Evolutionary conservation across 2,888 invertebrate species (phyloP).

Genomic region (Cacoxenus indagator): DNA sequence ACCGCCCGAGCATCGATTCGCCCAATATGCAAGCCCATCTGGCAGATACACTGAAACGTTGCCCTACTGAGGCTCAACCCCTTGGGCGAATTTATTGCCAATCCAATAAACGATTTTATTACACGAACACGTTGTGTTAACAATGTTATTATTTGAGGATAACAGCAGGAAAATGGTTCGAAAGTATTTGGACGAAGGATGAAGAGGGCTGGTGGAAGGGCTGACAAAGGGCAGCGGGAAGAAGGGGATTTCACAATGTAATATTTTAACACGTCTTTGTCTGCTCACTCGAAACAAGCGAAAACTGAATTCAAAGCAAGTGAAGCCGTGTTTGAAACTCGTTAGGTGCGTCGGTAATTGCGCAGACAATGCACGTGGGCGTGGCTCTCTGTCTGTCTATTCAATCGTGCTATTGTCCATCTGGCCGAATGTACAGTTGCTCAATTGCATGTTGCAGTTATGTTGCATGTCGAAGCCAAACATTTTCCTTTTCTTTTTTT

Average conservation of each 20-base stretch:
- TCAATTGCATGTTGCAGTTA: too few relatives aligned
- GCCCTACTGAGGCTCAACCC: background rate
- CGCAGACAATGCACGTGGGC: background rate
- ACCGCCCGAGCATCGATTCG: background rate
- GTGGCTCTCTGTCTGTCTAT: background rate
- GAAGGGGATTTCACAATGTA: conserved; percentile 43
- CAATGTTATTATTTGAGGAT: conserved; percentile 60
- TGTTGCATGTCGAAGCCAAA: too few relatives aligned
- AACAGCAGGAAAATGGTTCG: conserved; percentile 36
- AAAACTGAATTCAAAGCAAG: too few relatives aligned
- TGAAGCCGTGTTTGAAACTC: background rate
- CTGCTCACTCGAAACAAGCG: too few relatives aligned
- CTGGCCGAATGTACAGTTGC: too few relatives aligned
- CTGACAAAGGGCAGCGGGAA: background rate
- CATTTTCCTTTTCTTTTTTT: too few relatives aligned
- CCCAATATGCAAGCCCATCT: background rate
- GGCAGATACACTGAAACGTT: background rate
- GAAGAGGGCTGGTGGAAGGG: background rate
- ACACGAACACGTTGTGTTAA: conserved; percentile 63
- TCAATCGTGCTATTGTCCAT: background rate
- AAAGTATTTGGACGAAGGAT: background rate
- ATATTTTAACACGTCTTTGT: background rate
- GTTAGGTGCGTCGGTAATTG: background rate
- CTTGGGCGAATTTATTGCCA: conserved; percentile 58
- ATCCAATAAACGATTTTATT: conserved; percentile 68